Base-by-base conservation (phyloP, 2,888 invertebrate species). In the Pteria penguin region DNA sequence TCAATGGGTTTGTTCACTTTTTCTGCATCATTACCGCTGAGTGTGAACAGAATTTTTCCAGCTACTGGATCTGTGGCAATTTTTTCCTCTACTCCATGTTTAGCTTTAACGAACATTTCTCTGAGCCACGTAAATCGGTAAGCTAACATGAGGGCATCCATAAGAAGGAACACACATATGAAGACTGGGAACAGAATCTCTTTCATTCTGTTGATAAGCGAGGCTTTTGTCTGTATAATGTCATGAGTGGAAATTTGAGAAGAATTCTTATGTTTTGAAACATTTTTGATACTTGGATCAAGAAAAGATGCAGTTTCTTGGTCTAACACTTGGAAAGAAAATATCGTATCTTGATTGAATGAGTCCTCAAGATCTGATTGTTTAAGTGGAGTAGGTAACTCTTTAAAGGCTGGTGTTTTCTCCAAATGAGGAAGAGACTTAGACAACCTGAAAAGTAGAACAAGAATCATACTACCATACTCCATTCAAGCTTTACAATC, bases 91-190 rank as follows among this genome's bases (percentile, higher is more conserved):
- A 86, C 75, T 5, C 89, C 89, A 1, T 76, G 73, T 29, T 81
- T 82, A 14, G 87, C 84, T 52, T 84, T 82, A 32, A 72, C 75
- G 24, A 86, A 66, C 70, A 86, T 84, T 65, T 76, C 81, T 45
- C 73, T 78, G 63, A 87, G 58, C 88, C 90, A 87, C 5, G 86
- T 83, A 54, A 88, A 80, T n/a, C 90, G 81, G 71, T 87, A 89
- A 11, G 78, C 66, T 55, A 86, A 76, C 45, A 90, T 78, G 8
- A 88, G 79, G 0, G 84, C 63, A 76, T 90, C 90, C 66, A 88
- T 70, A 2, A 84, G 24, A 11, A 89, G 57, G 76, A 90, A 89
- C 18, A 86, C 77, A 54, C 80, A 79, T 14, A 90, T 85, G 32
- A 88, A 82, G 24, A 87, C 66, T 8, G 84, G 82, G 63, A 86